Evolutionary conservation across 2,113 vertebrate genomes (phyloP), one percentile per base, ranked within the genome.

Genomic region (Atlantisia rogersi): DNA sequence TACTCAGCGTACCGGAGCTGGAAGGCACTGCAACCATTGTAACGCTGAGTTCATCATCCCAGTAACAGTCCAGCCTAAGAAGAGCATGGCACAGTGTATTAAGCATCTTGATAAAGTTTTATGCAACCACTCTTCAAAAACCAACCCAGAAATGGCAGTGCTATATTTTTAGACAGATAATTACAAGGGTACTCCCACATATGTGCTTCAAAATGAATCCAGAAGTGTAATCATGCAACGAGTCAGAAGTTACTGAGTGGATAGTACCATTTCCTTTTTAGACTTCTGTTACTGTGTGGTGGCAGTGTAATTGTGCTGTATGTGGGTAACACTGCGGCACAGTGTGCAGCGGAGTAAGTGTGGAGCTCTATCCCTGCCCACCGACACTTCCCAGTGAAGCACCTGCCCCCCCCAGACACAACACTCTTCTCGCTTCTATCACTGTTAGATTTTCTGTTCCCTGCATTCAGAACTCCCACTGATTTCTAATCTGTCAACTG

Each of bases 161-260:
- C 19, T 77, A 19, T 74, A 48, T 90, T 95, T 91, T 97, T 44
- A 95, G 75, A 74, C 50, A 76, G 67, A 73, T 80, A 85, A 95
- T 94, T 82, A 69, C 20, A 63, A 9, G 20, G 11, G 40, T 77
- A 32, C 46, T 94, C 76, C 84, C 82, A 55, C 62, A 35, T 46
- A 82, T 13, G 75, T 52, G 50, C 55, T 94, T 76, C 59, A 94
- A 50, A 91, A 95, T 55, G 22, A 89, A 90, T 67, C 28, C 59
- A 82, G 63, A 46, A 70, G 25, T 50, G 63, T 37, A 79, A 85
- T 42, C 70, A 74, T 37, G 78, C n/a, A 58, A 88, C 0, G 25
- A 70, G 82, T 44, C 84, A 80, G 84, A 90, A 95, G 90, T 82
- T 62, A 67, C n/a, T 17, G 53, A 92, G 63, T 42, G 19, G 62